Evolutionary conservation across 1,140 invertebrate genomes (phyloP).

Genomic region (Lordiphosa collinella): DNA sequence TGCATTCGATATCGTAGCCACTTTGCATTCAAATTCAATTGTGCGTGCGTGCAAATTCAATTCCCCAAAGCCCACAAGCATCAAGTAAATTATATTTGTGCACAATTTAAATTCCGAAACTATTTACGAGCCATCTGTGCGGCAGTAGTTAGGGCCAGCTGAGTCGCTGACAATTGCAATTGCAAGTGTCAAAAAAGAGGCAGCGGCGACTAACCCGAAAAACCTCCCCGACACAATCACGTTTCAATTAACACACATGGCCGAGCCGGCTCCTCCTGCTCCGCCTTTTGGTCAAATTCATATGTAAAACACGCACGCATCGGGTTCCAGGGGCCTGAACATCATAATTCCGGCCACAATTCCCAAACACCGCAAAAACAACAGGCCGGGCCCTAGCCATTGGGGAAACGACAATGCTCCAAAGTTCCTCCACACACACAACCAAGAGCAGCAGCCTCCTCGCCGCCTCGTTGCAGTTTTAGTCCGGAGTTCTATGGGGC

Average conservation of each 20-base stretch:
- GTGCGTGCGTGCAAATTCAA: constrained; percentile 74
- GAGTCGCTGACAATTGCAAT: constrained; percentile 52
- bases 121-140: constrained; percentile 12
- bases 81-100: constrained; percentile 62
- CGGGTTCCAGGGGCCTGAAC: constrained; percentile 34
- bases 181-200: constrained; percentile 64
- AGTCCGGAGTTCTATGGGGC: constrained; percentile 53
- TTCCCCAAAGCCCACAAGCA: constrained; percentile 68
- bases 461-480: constrained; percentile 9
- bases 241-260: constrained; percentile 73
- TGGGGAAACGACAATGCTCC: too few relatives aligned
- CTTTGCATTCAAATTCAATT: constrained; percentile 76
- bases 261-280: constrained; percentile 7
- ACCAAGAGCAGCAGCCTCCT: neutral
- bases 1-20: constrained; percentile 59
- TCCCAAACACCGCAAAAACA: constrained; percentile 75
- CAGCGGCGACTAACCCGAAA: constrained; percentile 19
- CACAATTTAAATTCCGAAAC: constrained; percentile 49
- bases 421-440: too few relatives aligned
- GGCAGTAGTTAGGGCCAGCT: neutral
- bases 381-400: constrained; percentile 1
- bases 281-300: constrained; percentile 54
- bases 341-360: constrained; percentile 72
- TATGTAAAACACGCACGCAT: constrained; percentile 72
- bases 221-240: constrained; percentile 51